A percentile compares a stretch with the other conserved stretches of the same genome.
These are phyloP conservation scores for Leptodactylus fuscus DNA, from an alignment of 2,113 vertebrate species.

Conservation along the genomic window DNA sequence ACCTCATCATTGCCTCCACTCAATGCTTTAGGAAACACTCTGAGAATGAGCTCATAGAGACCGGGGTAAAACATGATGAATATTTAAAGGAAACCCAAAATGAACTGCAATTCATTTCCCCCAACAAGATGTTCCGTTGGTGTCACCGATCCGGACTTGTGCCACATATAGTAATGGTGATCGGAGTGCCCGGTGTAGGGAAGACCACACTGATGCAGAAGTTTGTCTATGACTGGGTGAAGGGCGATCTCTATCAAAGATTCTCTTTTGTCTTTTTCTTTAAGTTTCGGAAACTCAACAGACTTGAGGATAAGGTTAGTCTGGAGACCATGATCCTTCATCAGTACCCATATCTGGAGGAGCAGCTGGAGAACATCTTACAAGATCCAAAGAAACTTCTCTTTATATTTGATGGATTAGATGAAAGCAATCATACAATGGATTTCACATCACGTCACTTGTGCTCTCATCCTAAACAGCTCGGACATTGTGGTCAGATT, in stretches of 20 bases:
- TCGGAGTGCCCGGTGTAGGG: conserved; percentile 26
- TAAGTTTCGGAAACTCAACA: conserved; percentile 62
- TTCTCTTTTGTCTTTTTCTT: conserved; percentile 68
- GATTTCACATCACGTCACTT: conserved; percentile 56
- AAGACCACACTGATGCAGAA: conserved; percentile 67
- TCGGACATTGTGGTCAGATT: conserved; percentile 61
- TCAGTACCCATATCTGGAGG: conserved; percentile 48
- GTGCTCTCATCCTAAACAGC: conserved; percentile 61
- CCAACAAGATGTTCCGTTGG: not conserved
- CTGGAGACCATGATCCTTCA: conserved; percentile 65
- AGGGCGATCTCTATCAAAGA: conserved; percentile 47
- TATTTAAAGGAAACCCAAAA: not conserved
- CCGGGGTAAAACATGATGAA: not conserved
- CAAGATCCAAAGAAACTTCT: conserved; percentile 68
- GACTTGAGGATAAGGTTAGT: conserved; percentile 51
- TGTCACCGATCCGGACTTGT: not conserved
- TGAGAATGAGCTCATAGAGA: not conserved
- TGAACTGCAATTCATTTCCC: not conserved
- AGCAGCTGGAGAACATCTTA: conserved; percentile 53
- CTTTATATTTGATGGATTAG: conserved; percentile 76
- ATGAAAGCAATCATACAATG: conserved; percentile 63
- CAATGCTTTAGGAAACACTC: not conserved
- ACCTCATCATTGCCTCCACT: not conserved
- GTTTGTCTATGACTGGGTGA: conserved; percentile 30
- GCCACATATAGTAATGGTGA: not conserved